Conservation (phyloP, 1,140 invertebrate genomes). For the Megalonaias nervosa region DNA sequence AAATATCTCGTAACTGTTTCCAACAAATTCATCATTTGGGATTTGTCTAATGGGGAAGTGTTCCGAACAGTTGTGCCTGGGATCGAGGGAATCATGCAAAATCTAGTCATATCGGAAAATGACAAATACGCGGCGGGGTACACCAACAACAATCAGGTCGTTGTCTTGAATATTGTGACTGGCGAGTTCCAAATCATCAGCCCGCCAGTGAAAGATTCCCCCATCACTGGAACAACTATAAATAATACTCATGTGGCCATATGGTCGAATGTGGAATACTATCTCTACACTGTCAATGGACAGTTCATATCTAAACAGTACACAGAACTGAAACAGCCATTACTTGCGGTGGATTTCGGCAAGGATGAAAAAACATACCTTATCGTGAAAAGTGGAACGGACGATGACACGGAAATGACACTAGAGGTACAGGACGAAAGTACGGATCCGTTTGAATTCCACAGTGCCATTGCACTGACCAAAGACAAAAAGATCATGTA, state of each 20-base stretch:
- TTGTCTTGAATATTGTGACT: slow-evolving; percentile 67
- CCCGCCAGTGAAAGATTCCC: slow-evolving; percentile 78
- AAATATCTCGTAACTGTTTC: slow-evolving; percentile 97
- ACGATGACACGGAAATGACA: slow-evolving; percentile 63
- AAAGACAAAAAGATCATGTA: slow-evolving; percentile 61
- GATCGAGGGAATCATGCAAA: slow-evolving; percentile 93
- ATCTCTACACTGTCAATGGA: slow-evolving; percentile 61
- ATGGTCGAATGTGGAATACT: slow-evolving; percentile 64
- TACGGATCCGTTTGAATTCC: slow-evolving; percentile 81
- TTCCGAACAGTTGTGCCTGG: slow-evolving; percentile 84
- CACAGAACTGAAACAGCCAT: slow-evolving; percentile 61
- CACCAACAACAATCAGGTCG: slow-evolving; percentile 92
- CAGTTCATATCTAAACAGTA: slow-evolving; percentile 46
- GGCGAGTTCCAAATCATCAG: slow-evolving; percentile 83
- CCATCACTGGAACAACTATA: slow-evolving; percentile 58
- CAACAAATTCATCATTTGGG: slow-evolving; percentile 98
- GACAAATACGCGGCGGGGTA: slow-evolving; percentile 97
- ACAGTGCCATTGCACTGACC: slow-evolving; percentile 79
- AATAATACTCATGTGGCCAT: slow-evolving; percentile 64
- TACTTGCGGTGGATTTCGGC: slow-evolving; percentile 52
- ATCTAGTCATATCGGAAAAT: slow-evolving; percentile 93
- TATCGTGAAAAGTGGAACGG: slow-evolving; percentile 60
- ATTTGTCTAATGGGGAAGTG: slow-evolving; percentile 76
- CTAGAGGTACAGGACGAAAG: slow-evolving; percentile 63
- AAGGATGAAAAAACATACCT: slow-evolving; percentile 50